Base-by-base conservation (phyloP, 2,113 vertebrate species). In the Amia ocellicauda region DNA sequence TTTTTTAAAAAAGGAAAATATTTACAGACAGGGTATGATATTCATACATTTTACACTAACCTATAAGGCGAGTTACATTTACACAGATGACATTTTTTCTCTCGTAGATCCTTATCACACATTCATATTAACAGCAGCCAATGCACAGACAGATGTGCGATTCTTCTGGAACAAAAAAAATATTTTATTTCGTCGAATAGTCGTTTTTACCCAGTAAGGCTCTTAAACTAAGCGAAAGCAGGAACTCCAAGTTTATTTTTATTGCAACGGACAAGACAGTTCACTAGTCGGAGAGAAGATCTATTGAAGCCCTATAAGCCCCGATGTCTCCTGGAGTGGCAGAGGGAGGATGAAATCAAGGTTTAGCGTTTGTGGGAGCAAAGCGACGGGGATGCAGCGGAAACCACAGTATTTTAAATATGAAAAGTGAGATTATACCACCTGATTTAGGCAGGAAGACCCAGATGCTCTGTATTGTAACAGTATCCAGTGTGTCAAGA, bases 61-160 rank as follows among this genome's bases (percentile, higher is more conserved):
- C 84, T 83, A 89, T 88, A 91, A 92, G 89, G 88, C 87, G 88
- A 91, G 83, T 73, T 77, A 90, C 65, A 72, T 80, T 81, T 77
- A 74, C 81, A 87, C 78, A 78, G 69, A 68, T 76, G 81, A 78
- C 65, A 62, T 74, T 36, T 86, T 78, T 78, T 79, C 73, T 79
- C 84, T 78, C 63, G 56, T 68, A 67, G 82, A 78, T 86, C 74
- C 70, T 71, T 66, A 68, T 73, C 73, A 81, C 84, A 82, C 68
- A 77, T 74, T 86, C 75, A 66, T 69, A 76, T n/a, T n/a, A 82
- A 78, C 70, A 60, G 61, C 67, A 73, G 23, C 68, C 77, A 83
- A 72, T 78, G 69, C 74, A 76, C 63, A 73, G 29, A 66, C 75
- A 73, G 69, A 55, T 71, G 74, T 66, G 74, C 47, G 2, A 29